phyloP scores from a whole-genome alignment of 1,140 invertebrate genomes.

The Lepidurus packardi region DNA sequence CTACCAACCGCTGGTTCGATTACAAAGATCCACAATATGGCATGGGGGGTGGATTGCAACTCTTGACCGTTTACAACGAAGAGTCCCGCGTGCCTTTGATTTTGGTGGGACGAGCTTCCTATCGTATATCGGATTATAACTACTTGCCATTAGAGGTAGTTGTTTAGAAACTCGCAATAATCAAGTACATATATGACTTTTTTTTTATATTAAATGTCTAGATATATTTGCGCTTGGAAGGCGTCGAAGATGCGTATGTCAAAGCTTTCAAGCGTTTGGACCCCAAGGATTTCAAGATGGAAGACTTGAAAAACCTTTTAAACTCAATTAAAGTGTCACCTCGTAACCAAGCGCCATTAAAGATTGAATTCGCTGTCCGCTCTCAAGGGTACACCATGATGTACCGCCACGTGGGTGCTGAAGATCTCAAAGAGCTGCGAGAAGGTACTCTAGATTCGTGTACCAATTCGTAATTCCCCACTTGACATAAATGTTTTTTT shows the following conservation, averaged over 20 bases:
- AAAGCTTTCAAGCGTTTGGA: slow-evolving; percentile 32
- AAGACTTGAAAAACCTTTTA: slow-evolving; percentile 33
- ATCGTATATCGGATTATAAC: slow-evolving; percentile 30
- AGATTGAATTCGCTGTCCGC: slow-evolving; percentile 33
- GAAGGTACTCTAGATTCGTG: slow-evolving; percentile 18
- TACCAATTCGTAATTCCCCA: not conserved
- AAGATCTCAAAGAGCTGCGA: slow-evolving; percentile 26
- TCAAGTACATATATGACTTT: not conserved
- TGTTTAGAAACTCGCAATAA: not conserved
- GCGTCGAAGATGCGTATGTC: slow-evolving; percentile 34
- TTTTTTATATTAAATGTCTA: not conserved
- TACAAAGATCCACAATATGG: slow-evolving; percentile 33
- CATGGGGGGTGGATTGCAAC: slow-evolving; percentile 35
- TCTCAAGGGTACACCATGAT: slow-evolving; percentile 33
- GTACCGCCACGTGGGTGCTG: slow-evolving; percentile 33
- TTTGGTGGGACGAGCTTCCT: slow-evolving; percentile 30
- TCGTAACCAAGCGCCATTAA: slow-evolving; percentile 31
- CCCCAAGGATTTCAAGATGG: slow-evolving; percentile 35
- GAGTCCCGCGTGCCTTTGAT: slow-evolving; percentile 34
- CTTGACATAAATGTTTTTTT: not conserved
- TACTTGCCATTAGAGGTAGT: slow-evolving; percentile 32
- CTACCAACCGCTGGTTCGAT: slow-evolving; percentile 33
- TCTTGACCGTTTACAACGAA: slow-evolving; percentile 33
- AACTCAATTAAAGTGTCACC: slow-evolving; percentile 30
- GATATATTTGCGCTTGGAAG: slow-evolving; percentile 22